phyloP scores from a whole-genome alignment of 2,113 vertebrate genomes.

The Pelobates fuscus region DNA sequence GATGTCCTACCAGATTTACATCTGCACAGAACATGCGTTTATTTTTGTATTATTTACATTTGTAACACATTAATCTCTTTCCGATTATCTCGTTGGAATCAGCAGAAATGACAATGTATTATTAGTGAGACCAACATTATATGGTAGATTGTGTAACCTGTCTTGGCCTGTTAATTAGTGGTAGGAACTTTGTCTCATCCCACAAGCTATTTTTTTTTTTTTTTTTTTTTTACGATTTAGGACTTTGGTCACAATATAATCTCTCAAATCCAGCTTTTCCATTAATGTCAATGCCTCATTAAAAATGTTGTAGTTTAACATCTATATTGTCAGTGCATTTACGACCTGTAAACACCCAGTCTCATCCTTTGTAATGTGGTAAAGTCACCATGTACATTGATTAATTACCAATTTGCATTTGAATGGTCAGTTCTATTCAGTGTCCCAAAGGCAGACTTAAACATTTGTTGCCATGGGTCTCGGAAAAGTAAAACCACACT shows the following conservation, averaged over 20 bases:
- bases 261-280: background rate
- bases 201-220: background rate
- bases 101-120: background rate
- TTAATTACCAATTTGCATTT: constrained; percentile 26
- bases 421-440: background rate
- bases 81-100: background rate
- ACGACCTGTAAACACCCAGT: background rate
- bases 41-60: background rate
- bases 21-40: background rate
- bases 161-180: background rate
- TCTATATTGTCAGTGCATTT: constrained; percentile 2
- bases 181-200: background rate
- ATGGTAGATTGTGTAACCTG: background rate
- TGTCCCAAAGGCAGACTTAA: background rate
- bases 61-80: constrained; percentile 21
- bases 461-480: background rate
- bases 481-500: background rate
- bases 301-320: background rate
- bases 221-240: background rate
- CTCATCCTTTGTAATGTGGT: background rate
- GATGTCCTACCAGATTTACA: background rate
- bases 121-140: background rate
- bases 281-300: constrained; percentile 29
- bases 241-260: background rate
- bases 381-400: background rate